phyloP scores from a whole-genome alignment of 2,797 vertebrate genomes.

The Esox masquinongy region DNA sequence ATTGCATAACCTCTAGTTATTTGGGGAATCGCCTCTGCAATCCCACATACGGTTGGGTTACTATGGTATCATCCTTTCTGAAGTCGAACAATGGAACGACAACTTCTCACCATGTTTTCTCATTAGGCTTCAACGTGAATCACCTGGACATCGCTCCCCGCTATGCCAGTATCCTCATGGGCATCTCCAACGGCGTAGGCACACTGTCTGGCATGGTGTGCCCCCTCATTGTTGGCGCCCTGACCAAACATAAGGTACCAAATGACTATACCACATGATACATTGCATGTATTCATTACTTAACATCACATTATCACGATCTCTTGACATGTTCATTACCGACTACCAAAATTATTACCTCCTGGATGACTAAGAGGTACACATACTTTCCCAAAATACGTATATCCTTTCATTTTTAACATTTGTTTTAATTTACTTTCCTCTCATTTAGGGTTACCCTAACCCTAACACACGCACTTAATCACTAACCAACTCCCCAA shows the following conservation, averaged over 20 bases:
- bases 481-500: too few relatives aligned
- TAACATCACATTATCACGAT: not conserved
- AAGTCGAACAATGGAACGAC: not conserved
- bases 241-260: conserved; percentile 89
- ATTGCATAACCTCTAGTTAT: not conserved
- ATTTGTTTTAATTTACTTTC: not conserved
- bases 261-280: not conserved
- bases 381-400: not conserved
- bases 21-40: not conserved
- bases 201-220: conserved; percentile 94
- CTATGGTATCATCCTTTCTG: not conserved
- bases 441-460: too few relatives aligned
- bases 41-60: not conserved
- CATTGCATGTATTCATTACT: not conserved
- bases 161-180: conserved; percentile 93
- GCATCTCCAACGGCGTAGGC: conserved; percentile 91
- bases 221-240: conserved; percentile 89
- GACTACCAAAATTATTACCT: not conserved
- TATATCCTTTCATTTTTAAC: conserved; percentile 20
- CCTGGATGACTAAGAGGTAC: not conserved
- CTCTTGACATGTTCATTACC: too few relatives aligned
- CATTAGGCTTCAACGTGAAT: conserved; percentile 89
- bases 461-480: too few relatives aligned
- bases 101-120: conserved; percentile 5
- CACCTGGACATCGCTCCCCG: conserved; percentile 92